phyloP scores from a whole-genome alignment of 2,888 invertebrate species.

The Pegoplata infirma region DNA sequence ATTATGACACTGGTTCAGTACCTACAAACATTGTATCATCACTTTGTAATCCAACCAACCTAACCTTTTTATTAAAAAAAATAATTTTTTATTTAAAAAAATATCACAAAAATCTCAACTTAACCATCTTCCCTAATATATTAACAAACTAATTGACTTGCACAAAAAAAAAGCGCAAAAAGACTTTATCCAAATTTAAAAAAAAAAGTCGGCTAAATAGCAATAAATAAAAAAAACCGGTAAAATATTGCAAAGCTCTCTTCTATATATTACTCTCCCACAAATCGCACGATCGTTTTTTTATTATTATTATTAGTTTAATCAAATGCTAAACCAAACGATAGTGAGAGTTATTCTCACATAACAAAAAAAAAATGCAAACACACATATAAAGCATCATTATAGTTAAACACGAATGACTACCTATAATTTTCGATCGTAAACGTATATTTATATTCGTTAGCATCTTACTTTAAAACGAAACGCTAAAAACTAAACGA shows the following conservation, averaged over 20 bases:
- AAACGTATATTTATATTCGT: conserved; percentile 47
- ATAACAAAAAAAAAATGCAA: conserved; percentile 29
- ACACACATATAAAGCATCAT: conserved; percentile 4
- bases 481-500: conserved; percentile 6
- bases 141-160: neutral
- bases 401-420: conserved; percentile 11
- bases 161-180: neutral
- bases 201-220: neutral
- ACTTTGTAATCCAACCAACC: too few relatives aligned
- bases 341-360: conserved; percentile 62
- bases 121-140: neutral
- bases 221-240: conserved; percentile 47
- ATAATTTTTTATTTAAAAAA: too few relatives aligned
- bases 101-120: neutral
- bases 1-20: too few relatives aligned
- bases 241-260: conserved; percentile 17
- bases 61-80: too few relatives aligned
- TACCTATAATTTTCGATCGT: conserved; percentile 46
- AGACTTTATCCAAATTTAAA: too few relatives aligned
- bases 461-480: conserved; percentile 46
- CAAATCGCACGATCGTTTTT: neutral
- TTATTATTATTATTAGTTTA: conserved; percentile 2
- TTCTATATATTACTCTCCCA: neutral
- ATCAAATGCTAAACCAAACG: conserved; percentile 37
- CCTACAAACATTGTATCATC: too few relatives aligned